Base-by-base conservation (phyloP, 2,113 vertebrate species). In the Ophiodon elongatus region DNA sequence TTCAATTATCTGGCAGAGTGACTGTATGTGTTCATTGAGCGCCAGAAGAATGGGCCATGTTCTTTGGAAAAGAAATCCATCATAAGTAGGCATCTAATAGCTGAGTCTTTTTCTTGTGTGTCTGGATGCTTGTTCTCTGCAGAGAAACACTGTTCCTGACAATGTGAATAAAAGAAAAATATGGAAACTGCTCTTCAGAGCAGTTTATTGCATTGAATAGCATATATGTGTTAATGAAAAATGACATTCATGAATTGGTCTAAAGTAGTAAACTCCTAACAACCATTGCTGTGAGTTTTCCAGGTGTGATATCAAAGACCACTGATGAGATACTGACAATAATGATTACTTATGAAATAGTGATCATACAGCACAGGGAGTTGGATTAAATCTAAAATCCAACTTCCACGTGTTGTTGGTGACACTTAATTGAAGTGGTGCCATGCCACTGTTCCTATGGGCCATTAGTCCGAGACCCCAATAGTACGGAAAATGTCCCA, bases 1-100 rank as follows among this genome's bases (percentile, higher is more conserved):
- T 85, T 85, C 70, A 80, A 79, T 93, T 91, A 88, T 91, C 62
- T 74, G 60, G 67, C 64, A 17, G 29, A 77, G 73, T 29, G 64
- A 72, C 62, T 65, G 27, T 19, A 65, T 73, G 50, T 81, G 70
- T 81, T 56, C 45, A 73, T 73, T 74, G 52, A 65, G 45, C 56
- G n/a, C 64, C 45, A 73, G 33, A 73, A 73, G 73, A 83, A 77
- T 45, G 54, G 80, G 39, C 67, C 17, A 19, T 29, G 73, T 83
- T 80, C 47, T 80, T 83, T 47, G 8, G 54, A 62, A 57, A 41
- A 73, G 72, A 84, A 77, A 84, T 87, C 68, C 72, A 75, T 80
- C 70, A 77, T 67, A 76, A 54, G 47, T 10, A 71, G 17, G 33
- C 59, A 35, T 65, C 69, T 1, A 54, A 64, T 13, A 69, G 56